These are phyloP conservation scores for Leptopilina boulardi DNA, from an alignment of 1,140 invertebrate species.

Conservation along the genomic window DNA sequence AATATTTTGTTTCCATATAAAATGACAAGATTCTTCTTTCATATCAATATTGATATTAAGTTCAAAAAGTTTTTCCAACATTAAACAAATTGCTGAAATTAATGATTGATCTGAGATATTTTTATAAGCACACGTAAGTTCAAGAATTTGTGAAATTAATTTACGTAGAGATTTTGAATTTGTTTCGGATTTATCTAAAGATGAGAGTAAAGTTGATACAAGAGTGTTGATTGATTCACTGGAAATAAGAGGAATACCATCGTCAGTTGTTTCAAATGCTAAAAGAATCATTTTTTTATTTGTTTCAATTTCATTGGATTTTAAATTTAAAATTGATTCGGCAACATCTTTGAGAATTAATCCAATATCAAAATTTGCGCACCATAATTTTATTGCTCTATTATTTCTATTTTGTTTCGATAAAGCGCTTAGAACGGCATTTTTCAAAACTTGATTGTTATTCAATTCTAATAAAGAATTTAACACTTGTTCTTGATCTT, in stretches of 20 bases:
- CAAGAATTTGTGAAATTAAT: conserved; percentile 56
- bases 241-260: not conserved
- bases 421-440: conserved; percentile 61
- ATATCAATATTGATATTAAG: conserved; percentile 36
- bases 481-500: conserved; percentile 76
- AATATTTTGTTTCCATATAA: conserved; percentile 44
- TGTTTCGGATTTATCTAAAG: not conserved
- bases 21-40: conserved; percentile 43
- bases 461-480: conserved; percentile 75
- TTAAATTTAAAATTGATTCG: not conserved
- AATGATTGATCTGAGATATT: conserved; percentile 37
- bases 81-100: conserved; percentile 49
- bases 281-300: conserved; percentile 54
- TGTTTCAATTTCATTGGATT: not conserved
- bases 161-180: conserved; percentile 43
- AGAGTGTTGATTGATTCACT: not conserved
- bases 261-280: conserved; percentile 53
- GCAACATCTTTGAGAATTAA: conserved; percentile 40
- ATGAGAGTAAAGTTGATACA: not conserved
- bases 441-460: conserved; percentile 50
- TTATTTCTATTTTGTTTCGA: conserved; percentile 72
- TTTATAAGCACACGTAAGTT: conserved; percentile 57
- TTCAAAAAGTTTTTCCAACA: conserved; percentile 64
- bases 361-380: conserved; percentile 39
- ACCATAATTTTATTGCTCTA: conserved; percentile 76